A percentile compares a stretch with the other conserved stretches of the same genome.
Evolutionary conservation across 2,797 vertebrate species (phyloP).

Genomic region (Hippopotamyrus pictus): DNA sequence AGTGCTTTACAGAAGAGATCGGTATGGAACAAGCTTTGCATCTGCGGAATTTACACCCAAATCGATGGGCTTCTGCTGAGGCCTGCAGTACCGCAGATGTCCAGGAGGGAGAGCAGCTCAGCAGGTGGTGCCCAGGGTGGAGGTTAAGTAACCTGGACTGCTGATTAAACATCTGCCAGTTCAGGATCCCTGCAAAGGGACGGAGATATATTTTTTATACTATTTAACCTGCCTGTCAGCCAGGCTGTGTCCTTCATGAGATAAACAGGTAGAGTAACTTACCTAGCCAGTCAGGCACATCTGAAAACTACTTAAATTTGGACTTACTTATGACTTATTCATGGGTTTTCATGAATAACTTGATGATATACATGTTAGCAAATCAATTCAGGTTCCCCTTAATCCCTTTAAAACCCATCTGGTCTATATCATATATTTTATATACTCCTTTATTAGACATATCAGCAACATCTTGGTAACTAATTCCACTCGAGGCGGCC

Average conservation of each 20-base stretch:
- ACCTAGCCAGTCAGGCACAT: neutral
- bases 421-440: neutral
- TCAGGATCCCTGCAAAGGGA: neutral
- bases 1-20: neutral
- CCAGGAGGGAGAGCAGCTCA: neutral
- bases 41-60: neutral
- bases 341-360: neutral
- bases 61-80: neutral
- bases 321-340: neutral
- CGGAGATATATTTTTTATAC: neutral
- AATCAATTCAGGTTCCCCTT: neutral
- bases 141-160: neutral
- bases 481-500: neutral
- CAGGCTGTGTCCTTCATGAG: neutral
- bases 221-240: neutral
- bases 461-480: neutral
- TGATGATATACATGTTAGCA: neutral
- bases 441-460: neutral
- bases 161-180: neutral
- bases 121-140: neutral
- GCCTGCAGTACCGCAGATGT: neutral
- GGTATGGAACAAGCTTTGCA: neutral
- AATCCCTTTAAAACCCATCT: neutral
- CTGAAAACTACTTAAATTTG: neutral
- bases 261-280: neutral